Evolutionary conservation across 2,888 invertebrate genomes (phyloP), one percentile per base, ranked within the genome.

Genomic region (Nematopogon swammerdamellus): DNA sequence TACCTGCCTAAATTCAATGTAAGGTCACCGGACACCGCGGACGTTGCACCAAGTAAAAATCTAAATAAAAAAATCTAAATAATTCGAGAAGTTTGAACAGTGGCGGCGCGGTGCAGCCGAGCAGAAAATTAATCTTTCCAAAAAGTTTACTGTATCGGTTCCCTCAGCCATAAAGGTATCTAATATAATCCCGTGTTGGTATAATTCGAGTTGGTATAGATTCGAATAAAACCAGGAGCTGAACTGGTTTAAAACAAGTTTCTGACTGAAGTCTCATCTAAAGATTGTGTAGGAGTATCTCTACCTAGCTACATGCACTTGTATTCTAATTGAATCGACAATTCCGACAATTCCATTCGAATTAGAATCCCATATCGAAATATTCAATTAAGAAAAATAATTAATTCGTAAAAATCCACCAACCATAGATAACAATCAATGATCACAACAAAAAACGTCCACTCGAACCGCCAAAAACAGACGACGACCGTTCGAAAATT

Each of bases 401-500:
- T n/a, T n/a, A n/a, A n/a, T 25, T 25, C 8, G 25, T 25, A 25
- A 6, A 25, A 25, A 6, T 25, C 25, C 5, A 25, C 4, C 8
- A 25, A 25, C 4, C 4, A 25, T 8, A 25, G 25, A 25, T 25
- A 25, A 25, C 4, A 25, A 36, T 36, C 36, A 14, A 36, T 3
- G 36, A 36, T 36, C 36, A 14, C 36, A 14, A 36, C 36, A 65
- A 63, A 61, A 59, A 53, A 56, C 49, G 52, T 58, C 55, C 55
- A 59, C 60, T 60, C 59, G 57, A 57, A 61, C 61, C 59, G 59
- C 56, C 55, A 57, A 63, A 63, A 63, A 58, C 58, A 63, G 63
- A 64, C 66, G 58, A 56, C n/a, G n/a, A n/a, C 65, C 65, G 64
- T 68, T 63, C 60, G 63, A 69, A n/a, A 67, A 25, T 36, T 36